Base-by-base conservation (phyloP, 2,888 invertebrate genomes). In the Gibbula magus region DNA sequence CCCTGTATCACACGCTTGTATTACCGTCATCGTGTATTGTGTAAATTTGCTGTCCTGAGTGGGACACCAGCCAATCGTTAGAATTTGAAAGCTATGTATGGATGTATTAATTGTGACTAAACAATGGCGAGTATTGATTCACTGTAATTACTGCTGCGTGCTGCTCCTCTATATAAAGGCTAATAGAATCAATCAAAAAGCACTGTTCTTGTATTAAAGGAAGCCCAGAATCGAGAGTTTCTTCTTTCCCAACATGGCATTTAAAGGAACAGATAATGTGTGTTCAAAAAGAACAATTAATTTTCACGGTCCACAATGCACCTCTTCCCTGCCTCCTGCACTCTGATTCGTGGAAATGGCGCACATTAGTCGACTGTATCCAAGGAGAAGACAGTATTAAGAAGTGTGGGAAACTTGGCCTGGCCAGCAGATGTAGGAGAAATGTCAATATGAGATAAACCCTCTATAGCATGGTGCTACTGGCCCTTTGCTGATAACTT, bases 381-480 rank as follows among this genome's bases (percentile, higher is more conserved):
- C 39, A 35, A 20, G 70, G 70, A 70, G 39, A 70, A 70, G n/a
- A n/a, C n/a, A n/a, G 70, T 35, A 67, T 73, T 74, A 74, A 67
- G 76, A 75, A 56, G 77, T 81, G 86, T 86, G 86, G 84, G 86
- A 86, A 86, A 80, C 82, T 82, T 73, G 53, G 54, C 35, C 61
- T 51, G 45, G 75, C 54, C 75, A 67, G 53, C 86, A 83, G 83
- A 80, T 86, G 86, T 79, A 35, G 51, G 73, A 66, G 81, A 67
- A 77, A 81, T 83, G 81, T 83, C 81, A 81, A 83, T 83, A 83
- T 67, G 79, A 78, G 83, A 81, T 81, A 81, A 79, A 78, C 80
- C 78, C 73, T 18, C 25, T 70, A 39, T 74, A 51, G 45, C 61
- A 29, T 61, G 45, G 79, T 66, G 78, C 79, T n/a, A n/a, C n/a